phyloP scores from a whole-genome alignment of 2,797 vertebrate species.

The Crocodylus rhombifer region DNA sequence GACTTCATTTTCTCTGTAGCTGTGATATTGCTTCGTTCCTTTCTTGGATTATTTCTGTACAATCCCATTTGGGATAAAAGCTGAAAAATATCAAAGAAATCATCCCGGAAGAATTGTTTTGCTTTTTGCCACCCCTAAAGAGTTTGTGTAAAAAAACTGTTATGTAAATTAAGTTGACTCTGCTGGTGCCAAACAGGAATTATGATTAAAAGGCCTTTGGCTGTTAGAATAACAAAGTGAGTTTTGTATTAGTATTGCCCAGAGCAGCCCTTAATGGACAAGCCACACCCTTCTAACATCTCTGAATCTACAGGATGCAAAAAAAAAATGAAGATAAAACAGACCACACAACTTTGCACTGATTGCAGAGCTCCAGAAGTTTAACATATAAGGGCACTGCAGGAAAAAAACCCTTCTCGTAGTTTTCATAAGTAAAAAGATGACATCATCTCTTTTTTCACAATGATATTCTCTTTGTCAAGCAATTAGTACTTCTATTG shows the following conservation, averaged over 20 bases:
- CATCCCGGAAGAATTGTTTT: slow-evolving; percentile 55
- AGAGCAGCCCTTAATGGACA: slow-evolving; percentile 68
- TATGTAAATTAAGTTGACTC: slow-evolving; percentile 65
- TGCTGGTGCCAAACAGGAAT: slow-evolving; percentile 70
- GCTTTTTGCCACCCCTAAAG: slow-evolving; percentile 61
- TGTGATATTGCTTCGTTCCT: slow-evolving; percentile 37
- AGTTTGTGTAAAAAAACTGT: slow-evolving; percentile 57
- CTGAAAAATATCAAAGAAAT: slow-evolving; percentile 60
- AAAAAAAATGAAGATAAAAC: slow-evolving; percentile 62
- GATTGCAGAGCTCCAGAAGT: slow-evolving; percentile 34
- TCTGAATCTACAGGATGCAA: slow-evolving; percentile 63
- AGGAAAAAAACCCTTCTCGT: slow-evolving; percentile 38
- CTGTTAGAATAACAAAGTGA: slow-evolving; percentile 58
- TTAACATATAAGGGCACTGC: slow-evolving; percentile 58
- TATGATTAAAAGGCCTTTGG: slow-evolving; percentile 67
- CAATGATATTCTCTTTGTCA: slow-evolving; percentile 49
- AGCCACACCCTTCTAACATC: slow-evolving; percentile 57
- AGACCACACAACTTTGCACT: slow-evolving; percentile 62
- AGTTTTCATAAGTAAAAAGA: slow-evolving; percentile 60
- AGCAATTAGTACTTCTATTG: slow-evolving; percentile 39
- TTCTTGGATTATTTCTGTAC: slow-evolving; percentile 45
- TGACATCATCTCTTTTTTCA: slow-evolving; percentile 67
- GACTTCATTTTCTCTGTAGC: not conserved
- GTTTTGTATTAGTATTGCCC: slow-evolving; percentile 51
- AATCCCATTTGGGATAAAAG: slow-evolving; percentile 22